Conservation (phyloP, 2,888 invertebrate genomes). For the Bibio marci region DNA sequence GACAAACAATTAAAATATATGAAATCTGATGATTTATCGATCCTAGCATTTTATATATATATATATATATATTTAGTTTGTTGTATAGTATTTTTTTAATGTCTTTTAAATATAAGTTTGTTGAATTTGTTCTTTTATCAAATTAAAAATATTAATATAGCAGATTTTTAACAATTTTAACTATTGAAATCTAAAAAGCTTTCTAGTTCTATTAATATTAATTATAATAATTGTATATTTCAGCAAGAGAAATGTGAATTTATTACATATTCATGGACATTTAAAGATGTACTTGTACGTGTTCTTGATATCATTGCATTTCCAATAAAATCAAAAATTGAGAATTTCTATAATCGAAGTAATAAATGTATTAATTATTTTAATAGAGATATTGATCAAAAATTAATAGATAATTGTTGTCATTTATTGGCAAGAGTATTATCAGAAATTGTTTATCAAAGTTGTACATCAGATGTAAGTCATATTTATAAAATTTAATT, state of each 20-base stretch:
- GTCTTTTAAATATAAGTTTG: too few species aligned
- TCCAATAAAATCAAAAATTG: slow-evolving; percentile 44
- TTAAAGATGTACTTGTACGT: slow-evolving; percentile 67
- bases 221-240: too few species aligned
- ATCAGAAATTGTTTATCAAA: slow-evolving; percentile 71
- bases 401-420: slow-evolving; percentile 49
- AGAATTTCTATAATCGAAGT: slow-evolving; percentile 24
- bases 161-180: too few species aligned
- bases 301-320: slow-evolving; percentile 65
- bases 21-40: too few species aligned
- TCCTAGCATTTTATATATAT: too few species aligned
- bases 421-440: slow-evolving; percentile 67
- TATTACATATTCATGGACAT: slow-evolving; percentile 29
- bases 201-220: too few species aligned
- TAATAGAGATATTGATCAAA: slow-evolving; percentile 32
- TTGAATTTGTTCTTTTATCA: too few species aligned
- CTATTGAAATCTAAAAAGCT: too few species aligned
- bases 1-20: too few species aligned
- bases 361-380: slow-evolving; percentile 12
- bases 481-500: not conserved
- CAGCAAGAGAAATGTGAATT: slow-evolving; percentile 28
- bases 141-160: too few species aligned
- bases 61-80: too few species aligned
- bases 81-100: too few species aligned
- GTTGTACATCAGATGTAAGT: slow-evolving; percentile 54